Conservation (phyloP, 2,797 vertebrate genomes). For the Rhodeus uyekii region DNA sequence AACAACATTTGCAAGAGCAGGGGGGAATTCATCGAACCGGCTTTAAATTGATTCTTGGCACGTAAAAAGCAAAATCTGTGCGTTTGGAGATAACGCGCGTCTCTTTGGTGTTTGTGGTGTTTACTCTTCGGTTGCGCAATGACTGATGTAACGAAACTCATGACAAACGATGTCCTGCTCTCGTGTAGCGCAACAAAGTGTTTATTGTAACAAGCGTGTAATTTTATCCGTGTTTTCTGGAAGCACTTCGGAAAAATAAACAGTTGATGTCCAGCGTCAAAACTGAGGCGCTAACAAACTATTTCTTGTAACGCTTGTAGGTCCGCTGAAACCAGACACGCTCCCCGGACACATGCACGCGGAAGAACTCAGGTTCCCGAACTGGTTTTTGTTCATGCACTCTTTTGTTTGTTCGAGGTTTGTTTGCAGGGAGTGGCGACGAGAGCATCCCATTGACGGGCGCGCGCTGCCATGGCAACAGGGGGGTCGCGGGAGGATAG, state of each 20-base stretch:
- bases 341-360: neutral
- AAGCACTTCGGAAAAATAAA: no score
- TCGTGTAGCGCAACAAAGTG: neutral
- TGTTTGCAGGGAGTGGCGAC: constrained; percentile 32
- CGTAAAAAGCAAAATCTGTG: constrained; percentile 1
- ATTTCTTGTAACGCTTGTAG: neutral
- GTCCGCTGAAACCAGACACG: neutral
- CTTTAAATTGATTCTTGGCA: neutral
- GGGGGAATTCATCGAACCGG: neutral
- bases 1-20: constrained; percentile 6
- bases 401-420: constrained; percentile 4
- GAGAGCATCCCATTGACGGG: constrained; percentile 34
- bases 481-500: neutral
- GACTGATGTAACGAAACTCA: neutral
- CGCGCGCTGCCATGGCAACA: constrained; percentile 60
- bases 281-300: neutral
- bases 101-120: constrained; percentile 18
- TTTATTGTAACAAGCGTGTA: neutral
- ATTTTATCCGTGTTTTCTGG: neutral
- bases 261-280: neutral
- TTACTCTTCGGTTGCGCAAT: constrained; percentile 30
- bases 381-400: neutral
- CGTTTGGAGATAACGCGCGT: neutral
- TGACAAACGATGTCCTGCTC: neutral
- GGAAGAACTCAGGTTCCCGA: neutral